Base-by-base conservation (phyloP, 2,797 vertebrate species). In the Cossypha niveicapilla region DNA sequence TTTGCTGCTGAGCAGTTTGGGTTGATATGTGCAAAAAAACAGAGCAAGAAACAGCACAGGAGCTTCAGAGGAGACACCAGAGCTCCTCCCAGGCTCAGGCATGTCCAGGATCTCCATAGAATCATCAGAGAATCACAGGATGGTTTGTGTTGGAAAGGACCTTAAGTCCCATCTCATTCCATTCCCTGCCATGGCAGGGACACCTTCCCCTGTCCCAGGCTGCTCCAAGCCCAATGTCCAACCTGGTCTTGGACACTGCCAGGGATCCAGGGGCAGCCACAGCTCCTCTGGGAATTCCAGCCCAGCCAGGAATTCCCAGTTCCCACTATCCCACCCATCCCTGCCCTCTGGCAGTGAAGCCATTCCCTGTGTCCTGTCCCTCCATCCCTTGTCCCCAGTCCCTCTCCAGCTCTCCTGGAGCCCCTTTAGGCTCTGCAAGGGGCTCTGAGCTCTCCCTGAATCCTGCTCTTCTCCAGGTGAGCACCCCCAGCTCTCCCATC, bases 131-230 rank as follows among this genome's bases (percentile, higher is more conserved):
- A 50, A 21, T 32, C 17, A 2, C 21, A 13, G 21, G 1, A 18
- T 73, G 37, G 19, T 25, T 66, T 51, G 67, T 39, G 11, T 18
- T 65, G 53, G 45, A 15, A 72, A 4, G 44, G 28, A 39, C 11
- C 7, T 11, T 6, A 28, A 86, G 65, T 16, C 2, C 3, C 58
- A 50, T 32, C 66, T 1, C 6, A 9, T 57, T 0, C 27, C 35
- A 71, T 15, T 6, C 13, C 25, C n/a, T 71, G 35, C 50, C 50
- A 37, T 24, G 73, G 27, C 35, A 71, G 35, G 65, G 35, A 42
- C 42, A 27, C 15, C 22, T 78, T 0, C 16, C 50, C 21, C 58
- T 1, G 0, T 7, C 19, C 37, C 75, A 87, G 18, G 17, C 0
- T 21, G 19, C 32, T 72, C 58, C 51, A 57, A 71, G 3, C 11